Evolutionary conservation across 2,797 vertebrate species (phyloP).

Genomic region (Myotis daubentonii): DNA sequence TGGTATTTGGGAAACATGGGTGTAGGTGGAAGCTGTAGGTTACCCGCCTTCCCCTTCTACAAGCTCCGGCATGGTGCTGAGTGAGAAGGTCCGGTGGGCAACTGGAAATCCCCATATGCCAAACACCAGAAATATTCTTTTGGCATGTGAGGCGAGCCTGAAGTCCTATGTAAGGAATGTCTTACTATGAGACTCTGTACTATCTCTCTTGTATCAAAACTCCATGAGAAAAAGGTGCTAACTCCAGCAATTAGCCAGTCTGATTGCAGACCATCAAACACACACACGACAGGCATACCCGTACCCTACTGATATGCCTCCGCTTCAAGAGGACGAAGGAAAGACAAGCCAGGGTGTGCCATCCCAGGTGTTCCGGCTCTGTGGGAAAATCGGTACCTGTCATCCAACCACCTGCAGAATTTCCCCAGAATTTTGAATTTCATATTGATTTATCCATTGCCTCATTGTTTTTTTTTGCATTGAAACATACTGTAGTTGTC

Average conservation of each 20-base stretch:
- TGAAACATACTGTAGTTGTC: not conserved
- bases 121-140: slow-evolving; percentile 62
- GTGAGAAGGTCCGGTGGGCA: slow-evolving; percentile 37
- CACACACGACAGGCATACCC: not conserved
- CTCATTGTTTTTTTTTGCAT: not conserved
- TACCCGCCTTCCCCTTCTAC: slow-evolving; percentile 4
- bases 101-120: slow-evolving; percentile 77
- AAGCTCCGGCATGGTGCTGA: slow-evolving; percentile 72
- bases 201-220: slow-evolving; percentile 42
- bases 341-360: not conserved
- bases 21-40: slow-evolving; percentile 65
- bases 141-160: slow-evolving; percentile 49
- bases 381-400: not conserved
- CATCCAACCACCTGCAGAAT: slow-evolving; percentile 9
- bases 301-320: not conserved
- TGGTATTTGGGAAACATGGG: slow-evolving; percentile 58
- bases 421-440: slow-evolving; percentile 35
- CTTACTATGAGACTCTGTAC: slow-evolving; percentile 62
- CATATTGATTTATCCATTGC: not conserved
- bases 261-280: not conserved
- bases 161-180: slow-evolving; percentile 64
- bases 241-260: not conserved
- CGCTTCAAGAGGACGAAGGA: not conserved
- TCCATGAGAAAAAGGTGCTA: not conserved
- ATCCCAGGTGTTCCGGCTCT: not conserved